Percentiles rank a stretch among this genome's conserved stretches.
These are phyloP conservation scores for Idaea straminata DNA, from an alignment of 2,888 invertebrate genomes.

Conservation along the genomic window DNA sequence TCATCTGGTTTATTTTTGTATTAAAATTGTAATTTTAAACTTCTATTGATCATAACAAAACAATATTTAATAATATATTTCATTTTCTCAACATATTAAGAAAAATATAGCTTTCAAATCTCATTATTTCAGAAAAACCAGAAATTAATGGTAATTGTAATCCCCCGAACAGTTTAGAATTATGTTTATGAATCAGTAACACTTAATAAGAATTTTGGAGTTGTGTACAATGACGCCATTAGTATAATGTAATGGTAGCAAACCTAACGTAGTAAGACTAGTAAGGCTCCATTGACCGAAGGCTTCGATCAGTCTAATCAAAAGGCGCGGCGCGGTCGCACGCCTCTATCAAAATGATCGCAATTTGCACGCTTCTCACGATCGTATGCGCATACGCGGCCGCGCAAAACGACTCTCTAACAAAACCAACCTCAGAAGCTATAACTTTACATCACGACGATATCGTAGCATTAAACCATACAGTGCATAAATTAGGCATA, in stretches of 20 bases:
- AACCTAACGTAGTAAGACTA: conserved; percentile 20
- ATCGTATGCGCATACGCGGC: conserved; percentile 55
- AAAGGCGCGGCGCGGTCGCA: conserved; percentile 64
- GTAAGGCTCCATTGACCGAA: conserved; percentile 18
- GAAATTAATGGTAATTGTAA: background rate
- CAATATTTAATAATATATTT: background rate
- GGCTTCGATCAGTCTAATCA: conserved; percentile 49
- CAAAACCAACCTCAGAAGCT: conserved; percentile 40
- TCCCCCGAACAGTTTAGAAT: background rate
- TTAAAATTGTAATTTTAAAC: too few species aligned
- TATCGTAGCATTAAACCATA: conserved; percentile 48
- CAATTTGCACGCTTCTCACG: conserved; percentile 47
- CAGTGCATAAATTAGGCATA: conserved; percentile 48
- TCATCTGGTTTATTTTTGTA: too few species aligned
- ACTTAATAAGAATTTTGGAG: background rate
- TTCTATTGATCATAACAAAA: background rate
- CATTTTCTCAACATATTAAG: background rate
- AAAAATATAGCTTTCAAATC: background rate
- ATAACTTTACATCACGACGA: conserved; percentile 50
- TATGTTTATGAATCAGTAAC: background rate
- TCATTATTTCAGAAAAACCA: background rate
- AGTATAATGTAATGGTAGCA: conserved; percentile 46
- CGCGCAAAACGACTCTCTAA: conserved; percentile 40
- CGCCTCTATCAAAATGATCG: conserved; percentile 52
- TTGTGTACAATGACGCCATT: conserved; percentile 43